Base-by-base conservation (phyloP, 2,797 vertebrate species). In the Eulemur rubriventer region DNA sequence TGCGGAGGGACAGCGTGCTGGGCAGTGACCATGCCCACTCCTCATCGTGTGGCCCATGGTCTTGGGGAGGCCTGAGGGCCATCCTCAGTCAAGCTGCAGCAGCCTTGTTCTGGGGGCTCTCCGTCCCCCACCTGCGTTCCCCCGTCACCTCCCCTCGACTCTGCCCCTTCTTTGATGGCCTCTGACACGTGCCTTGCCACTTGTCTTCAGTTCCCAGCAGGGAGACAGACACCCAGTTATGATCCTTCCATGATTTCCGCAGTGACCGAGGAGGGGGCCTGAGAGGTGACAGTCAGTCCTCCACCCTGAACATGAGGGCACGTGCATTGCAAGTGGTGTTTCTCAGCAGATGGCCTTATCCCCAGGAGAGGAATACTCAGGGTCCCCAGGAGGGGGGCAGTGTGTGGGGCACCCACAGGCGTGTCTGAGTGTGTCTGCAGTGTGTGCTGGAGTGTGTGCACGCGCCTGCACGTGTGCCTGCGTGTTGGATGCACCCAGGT, bases 121-220 rank as follows among this genome's bases (percentile, higher is more conserved):
- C 0, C 16, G 76, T 16, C 7, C 8, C 61, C 55, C 33, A 2
- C 33, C 59, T 1, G 0, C 0, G 3, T 24, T 10, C n/a, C 59
- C n/a, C 3, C 0, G 1, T 11, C 85, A 17, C 86, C 78, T 35
- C 0, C 4, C 24, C 48, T 20, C 18, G 67, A 14, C 26, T 65
- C 43, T 9, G 30, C 43, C 38, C 1, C 1, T 5, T 12, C 33
- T 73, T 0, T 33, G 67, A 50, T 0, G 26, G 59, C 52, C 59
- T 57, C n/a, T 20, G n/a, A 22, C 72, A 17, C 0, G 2, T 6
- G 46, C 28, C n/a, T 11, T 48, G n/a, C 24, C n/a, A 22, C 55
- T 26, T 1, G 30, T 20, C 12, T 30, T 55, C 55, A 9, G 61
- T 35, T 69, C 16, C 78, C 59, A 2, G 14, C 3, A 55, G 76